Conservation (phyloP, 1,140 invertebrate genomes). For the Euborellia annulipes region DNA sequence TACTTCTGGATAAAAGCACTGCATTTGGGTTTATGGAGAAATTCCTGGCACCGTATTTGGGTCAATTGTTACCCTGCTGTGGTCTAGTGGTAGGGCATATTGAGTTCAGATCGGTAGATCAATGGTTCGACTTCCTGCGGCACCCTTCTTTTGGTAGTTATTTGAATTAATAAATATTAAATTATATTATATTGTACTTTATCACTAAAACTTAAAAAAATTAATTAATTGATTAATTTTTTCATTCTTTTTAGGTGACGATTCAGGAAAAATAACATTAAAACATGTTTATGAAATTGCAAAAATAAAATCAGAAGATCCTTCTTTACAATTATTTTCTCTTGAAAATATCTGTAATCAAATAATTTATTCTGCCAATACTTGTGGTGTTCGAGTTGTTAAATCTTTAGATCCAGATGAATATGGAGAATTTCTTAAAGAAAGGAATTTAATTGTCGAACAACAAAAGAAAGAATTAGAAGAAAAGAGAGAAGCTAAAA, state of each 20-base stretch:
- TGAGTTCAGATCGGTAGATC: no score
- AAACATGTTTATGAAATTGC: slow-evolving; percentile 99
- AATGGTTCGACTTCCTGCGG: no score
- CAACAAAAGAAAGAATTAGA: slow-evolving; percentile 62
- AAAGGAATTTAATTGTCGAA: slow-evolving; percentile 53
- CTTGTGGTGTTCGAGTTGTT: slow-evolving; percentile 78
- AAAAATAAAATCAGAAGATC: slow-evolving; percentile 79
- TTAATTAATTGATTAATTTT: no score
- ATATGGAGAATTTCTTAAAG: slow-evolving; percentile 67
- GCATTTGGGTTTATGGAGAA: no score
- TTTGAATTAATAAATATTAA: no score
- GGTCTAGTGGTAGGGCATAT: no score
- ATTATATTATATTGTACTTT: no score
- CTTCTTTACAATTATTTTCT: slow-evolving; percentile 43
- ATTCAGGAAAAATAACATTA: slow-evolving; percentile 76
- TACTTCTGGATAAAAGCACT: no score
- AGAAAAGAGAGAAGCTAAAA: slow-evolving; percentile 81
- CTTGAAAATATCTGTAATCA: slow-evolving; percentile 65
- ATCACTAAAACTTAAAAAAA: no score
- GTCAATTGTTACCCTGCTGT: no score
- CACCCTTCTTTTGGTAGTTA: no score
- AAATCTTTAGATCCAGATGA: slow-evolving; percentile 61
- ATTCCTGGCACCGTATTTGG: no score
- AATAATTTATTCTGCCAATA: slow-evolving; percentile 57
- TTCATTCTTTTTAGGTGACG: slow-evolving; percentile 49